A percentile compares a stretch with the other conserved stretches of the same genome.
Evolutionary conservation across 2,888 invertebrate genomes (phyloP).

Genomic region (Sthenelais limicola): DNA sequence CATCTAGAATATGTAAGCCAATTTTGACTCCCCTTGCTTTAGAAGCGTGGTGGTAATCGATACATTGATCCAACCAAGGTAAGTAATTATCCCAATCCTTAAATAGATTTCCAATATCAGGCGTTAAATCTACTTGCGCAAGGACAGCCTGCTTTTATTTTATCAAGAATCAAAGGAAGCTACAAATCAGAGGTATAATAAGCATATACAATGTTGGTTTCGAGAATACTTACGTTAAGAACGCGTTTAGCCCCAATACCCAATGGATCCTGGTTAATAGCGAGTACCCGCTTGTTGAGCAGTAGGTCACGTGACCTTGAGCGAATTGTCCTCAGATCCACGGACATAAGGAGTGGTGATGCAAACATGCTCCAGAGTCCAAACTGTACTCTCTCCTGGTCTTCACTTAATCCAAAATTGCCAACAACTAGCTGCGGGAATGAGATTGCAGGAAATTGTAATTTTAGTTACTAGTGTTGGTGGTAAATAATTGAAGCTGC

Average conservation of each 20-base stretch:
- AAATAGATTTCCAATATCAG: too few relatives aligned
- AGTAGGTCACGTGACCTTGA: slow-evolving; percentile 92
- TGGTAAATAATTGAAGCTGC: neutral
- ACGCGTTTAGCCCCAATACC: slow-evolving; percentile 91
- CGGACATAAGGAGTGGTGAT: slow-evolving; percentile 94
- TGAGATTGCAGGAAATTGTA: neutral
- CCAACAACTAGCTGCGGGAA: too few relatives aligned
- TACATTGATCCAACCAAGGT: too few relatives aligned
- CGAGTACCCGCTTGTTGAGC: slow-evolving; percentile 91
- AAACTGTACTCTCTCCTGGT: slow-evolving; percentile 95
- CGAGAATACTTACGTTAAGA: slow-evolving; percentile 57
- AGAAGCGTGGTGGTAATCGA: too few relatives aligned
- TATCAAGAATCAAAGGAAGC: too few relatives aligned
- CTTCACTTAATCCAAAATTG: slow-evolving; percentile 93
- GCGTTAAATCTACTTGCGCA: too few relatives aligned
- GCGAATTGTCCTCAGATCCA: slow-evolving; percentile 88
- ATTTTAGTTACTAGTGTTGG: neutral
- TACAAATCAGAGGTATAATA: too few relatives aligned
- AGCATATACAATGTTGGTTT: too few relatives aligned
- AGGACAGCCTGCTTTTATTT: too few relatives aligned
- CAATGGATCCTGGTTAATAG: slow-evolving; percentile 92
- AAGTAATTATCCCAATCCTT: too few relatives aligned
- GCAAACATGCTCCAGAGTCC: slow-evolving; percentile 96
- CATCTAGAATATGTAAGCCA: too few relatives aligned
- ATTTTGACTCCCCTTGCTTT: too few relatives aligned